A percentile compares a stretch with the other conserved stretches of the same genome.
Evolutionary conservation across 2,888 invertebrate genomes (phyloP).

Genomic region (Tetragonisca angustula): DNA sequence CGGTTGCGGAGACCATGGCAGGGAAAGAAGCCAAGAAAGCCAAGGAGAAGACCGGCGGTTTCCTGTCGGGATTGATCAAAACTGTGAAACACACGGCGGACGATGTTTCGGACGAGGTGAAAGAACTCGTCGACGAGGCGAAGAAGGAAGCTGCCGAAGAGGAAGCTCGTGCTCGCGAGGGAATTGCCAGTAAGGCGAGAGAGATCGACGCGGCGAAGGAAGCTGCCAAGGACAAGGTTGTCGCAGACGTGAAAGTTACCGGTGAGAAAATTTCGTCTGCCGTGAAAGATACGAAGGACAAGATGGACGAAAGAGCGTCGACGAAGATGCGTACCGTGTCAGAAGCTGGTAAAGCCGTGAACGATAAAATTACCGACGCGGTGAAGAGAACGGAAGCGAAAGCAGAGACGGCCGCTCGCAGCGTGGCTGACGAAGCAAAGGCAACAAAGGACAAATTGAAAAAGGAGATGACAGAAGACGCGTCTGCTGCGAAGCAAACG

Average conservation of each 20-base stretch:
- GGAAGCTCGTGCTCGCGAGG: constrained; percentile 56
- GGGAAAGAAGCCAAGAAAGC: constrained; percentile 59
- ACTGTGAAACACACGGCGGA: constrained; percentile 67
- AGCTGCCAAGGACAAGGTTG: constrained; percentile 48
- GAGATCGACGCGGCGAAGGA: constrained; percentile 81
- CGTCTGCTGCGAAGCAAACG: constrained; percentile 60
- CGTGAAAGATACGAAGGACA: constrained; percentile 56
- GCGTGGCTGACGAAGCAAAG: constrained; percentile 78
- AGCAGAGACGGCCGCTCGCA: constrained; percentile 83
- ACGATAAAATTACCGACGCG: constrained; percentile 38
- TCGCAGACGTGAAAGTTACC: constrained; percentile 52
- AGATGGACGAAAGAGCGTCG: constrained; percentile 66
- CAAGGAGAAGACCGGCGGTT: constrained; percentile 66
- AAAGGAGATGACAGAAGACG: constrained; percentile 77
- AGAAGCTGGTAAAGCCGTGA: constrained; percentile 82
- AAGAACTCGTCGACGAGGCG: constrained; percentile 81
- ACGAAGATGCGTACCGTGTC: too few species aligned
- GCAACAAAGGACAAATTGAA: constrained; percentile 69
- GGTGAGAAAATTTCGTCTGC: constrained; percentile 27
- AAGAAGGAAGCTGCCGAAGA: constrained; percentile 53
- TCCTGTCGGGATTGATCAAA: constrained; percentile 71
- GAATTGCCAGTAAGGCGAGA: constrained; percentile 13
- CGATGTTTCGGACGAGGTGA: constrained; percentile 72
- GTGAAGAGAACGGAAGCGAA: constrained; percentile 60
- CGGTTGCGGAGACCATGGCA: constrained; percentile 58